Base-by-base conservation (phyloP, 1,140 invertebrate species). In the Zaprionus vittiger region DNA sequence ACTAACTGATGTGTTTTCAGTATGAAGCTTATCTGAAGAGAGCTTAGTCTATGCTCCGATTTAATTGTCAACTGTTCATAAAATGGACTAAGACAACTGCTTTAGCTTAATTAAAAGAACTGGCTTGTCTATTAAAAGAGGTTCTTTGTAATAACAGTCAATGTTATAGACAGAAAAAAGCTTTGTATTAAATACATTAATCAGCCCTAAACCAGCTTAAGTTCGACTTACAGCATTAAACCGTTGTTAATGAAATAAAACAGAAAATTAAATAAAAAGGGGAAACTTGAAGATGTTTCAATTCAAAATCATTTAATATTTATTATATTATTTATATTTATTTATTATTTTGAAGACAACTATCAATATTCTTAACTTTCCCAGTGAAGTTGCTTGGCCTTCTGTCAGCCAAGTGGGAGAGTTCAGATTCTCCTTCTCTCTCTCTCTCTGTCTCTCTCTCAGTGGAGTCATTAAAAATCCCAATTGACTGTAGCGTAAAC, bases 391-490 rank as follows among this genome's bases (percentile, higher is more conserved):
- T 31, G 2, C 9, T 41, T 41, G 38, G 15, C 15, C 38, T 41
- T 41, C 38, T n/a, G 6, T 15, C 38, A 15, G 5, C 5, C 2
- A 41, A 41, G 38, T 41, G 5, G 15, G 15, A 15, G 4, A 49
- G 4, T 49, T 49, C 9, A 5, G 2, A 12, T 24, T 11, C 47
- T 49, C 2, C 28, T 31, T 31, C 7, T 9, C 2, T 22, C 41
- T 7, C 14, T 38, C 7, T 38, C 37, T 38, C 37, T 44, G 0
- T 44, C 41, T 17, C 2, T 9, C n/a, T 47, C 41, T 47, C 41
- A 28, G 41, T 49, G 38, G 37, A 65, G 61, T 76, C 73, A 72
- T 71, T 76, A 71, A 70, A 72, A 54, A n/a, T 55, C 15, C 31
- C 34, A 59, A 76, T 76, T 64, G 73, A 76, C 12, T 71, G 26